Base-by-base conservation (phyloP, 2,888 invertebrate genomes). In the Eulithis prunata region DNA sequence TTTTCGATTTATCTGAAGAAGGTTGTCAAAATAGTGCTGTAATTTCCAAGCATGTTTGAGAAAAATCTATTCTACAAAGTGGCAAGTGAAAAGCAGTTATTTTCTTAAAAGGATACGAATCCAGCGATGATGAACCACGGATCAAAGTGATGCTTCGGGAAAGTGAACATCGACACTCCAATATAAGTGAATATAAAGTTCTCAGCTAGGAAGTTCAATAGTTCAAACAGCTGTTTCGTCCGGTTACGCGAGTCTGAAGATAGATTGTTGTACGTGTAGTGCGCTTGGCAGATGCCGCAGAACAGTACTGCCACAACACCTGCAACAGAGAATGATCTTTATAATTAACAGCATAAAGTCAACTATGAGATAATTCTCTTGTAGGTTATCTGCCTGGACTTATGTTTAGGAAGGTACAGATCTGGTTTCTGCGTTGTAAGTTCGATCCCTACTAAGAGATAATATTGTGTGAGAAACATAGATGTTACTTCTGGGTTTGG, bases 151-250 rank as follows among this genome's bases (percentile, higher is more conserved):
- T 98, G 98, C 82, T 98, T 97, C 5, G 98, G 98, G 86, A 98
- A 99, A 0, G 99, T 99, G 87, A 99, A 99, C 97, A 99, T 98
- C 28, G 99, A 98, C 2, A 99, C 99, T 13, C 99, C 99, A 81
- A 99, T 99, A 92, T 99, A 99, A 4, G 97, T 97, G 93, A 99
- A 99, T 81, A 99, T 99, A 89, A 99, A 99, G 90, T 99, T 99
- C 86, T 99, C 99, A 0, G 99, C 98, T 72, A 99, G 93, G 89
- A 99, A 99, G 92, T 99, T 99, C 71, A 99, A 94, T 78, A 99
- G 91, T 85, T 98, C 98, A 90, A 98, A 98, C 78, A 98, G 94
- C 86, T 98, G 97, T 89, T 98, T 98, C 41, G 98, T 98, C 73
- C 98, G 94, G 73, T 95, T 94, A 74, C 98, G 95, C 0, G 98